Percentiles rank a stretch among this genome's conserved stretches.
These are phyloP conservation scores for Sarcophaga subvicina DNA, from an alignment of 2,888 invertebrate genomes.

Conservation along the genomic window DNA sequence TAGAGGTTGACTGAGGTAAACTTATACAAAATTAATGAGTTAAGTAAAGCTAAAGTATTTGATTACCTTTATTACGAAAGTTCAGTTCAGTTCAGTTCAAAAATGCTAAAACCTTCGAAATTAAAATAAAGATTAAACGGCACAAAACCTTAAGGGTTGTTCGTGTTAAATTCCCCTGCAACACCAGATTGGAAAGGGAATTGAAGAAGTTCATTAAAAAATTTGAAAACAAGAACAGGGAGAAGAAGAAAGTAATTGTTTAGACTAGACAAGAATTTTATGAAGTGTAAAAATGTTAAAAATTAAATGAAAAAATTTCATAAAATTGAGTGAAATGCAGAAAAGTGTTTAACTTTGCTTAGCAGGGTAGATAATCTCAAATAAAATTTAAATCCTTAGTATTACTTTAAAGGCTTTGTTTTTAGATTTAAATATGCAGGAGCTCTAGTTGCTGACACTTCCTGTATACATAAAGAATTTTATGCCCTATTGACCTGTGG, in stretches of 20 bases:
- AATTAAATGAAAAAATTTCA: constrained; percentile 21
- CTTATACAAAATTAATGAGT: constrained; percentile 62
- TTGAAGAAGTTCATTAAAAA: not conserved
- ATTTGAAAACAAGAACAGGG: too few relatives aligned
- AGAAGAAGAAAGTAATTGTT: constrained; percentile 12
- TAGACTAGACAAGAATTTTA: constrained; percentile 52
- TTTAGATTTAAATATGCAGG: too few relatives aligned
- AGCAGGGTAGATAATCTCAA: too few relatives aligned
- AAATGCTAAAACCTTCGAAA: constrained; percentile 45
- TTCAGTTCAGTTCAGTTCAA: constrained; percentile 13
- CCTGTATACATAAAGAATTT: too few relatives aligned
- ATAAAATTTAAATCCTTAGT: too few relatives aligned
- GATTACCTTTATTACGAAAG: constrained; percentile 58
- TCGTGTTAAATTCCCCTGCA: not conserved
- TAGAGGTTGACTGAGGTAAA: not conserved
- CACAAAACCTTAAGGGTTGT: constrained; percentile 40
- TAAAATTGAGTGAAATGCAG: too few relatives aligned
- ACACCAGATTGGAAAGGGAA: not conserved
- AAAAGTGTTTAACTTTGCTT: too few relatives aligned
- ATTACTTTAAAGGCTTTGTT: too few relatives aligned
- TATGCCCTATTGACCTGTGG: too few relatives aligned
- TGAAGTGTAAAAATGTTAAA: constrained; percentile 38
- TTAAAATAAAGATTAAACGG: constrained; percentile 19
- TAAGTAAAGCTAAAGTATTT: constrained; percentile 64
- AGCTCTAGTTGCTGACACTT: too few relatives aligned